Evolutionary conservation across 2,797 vertebrate genomes (phyloP).

Genomic region (Leuciscus waleckii): DNA sequence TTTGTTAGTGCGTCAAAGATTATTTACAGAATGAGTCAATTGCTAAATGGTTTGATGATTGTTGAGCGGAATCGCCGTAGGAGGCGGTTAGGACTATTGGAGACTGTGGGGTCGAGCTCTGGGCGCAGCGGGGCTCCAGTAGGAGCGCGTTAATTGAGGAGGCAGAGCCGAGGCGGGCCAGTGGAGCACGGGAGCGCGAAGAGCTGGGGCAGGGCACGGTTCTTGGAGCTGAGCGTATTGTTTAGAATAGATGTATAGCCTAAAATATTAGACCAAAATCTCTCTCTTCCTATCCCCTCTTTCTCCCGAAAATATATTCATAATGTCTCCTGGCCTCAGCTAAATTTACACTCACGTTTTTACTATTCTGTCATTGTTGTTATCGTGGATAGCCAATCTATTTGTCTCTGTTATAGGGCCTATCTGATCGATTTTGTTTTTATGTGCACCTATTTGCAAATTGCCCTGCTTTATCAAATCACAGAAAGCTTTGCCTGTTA

Average conservation of each 20-base stretch:
- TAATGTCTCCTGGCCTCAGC: constrained; percentile 13
- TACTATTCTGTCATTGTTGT: not conserved
- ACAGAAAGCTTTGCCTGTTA: not conserved
- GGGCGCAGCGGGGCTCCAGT: constrained; percentile 61
- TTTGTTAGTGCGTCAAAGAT: constrained; percentile 79
- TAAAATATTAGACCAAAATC: constrained; percentile 55
- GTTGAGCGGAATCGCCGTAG: constrained; percentile 71
- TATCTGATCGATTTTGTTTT: not conserved
- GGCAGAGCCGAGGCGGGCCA: constrained; percentile 59
- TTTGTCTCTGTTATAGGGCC: not conserved
- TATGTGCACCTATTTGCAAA: not conserved
- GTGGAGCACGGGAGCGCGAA: constrained; percentile 48
- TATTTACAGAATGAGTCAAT: constrained; percentile 77
- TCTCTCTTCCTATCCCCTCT: constrained; percentile 22
- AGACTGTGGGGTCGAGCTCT: constrained; percentile 58
- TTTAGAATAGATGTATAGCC: constrained; percentile 46
- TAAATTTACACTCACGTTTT: not conserved
- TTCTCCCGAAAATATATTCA: constrained; percentile 31
- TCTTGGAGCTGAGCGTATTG: constrained; percentile 59
- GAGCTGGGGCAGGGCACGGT: constrained; percentile 54
- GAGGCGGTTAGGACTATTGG: constrained; percentile 68
- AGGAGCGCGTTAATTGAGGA: constrained; percentile 67
- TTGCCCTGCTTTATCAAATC: not conserved
- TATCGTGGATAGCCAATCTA: not conserved
- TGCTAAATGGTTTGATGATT: constrained; percentile 72